These are phyloP conservation scores for Hofmannophila pseudospretella DNA, from an alignment of 2,888 invertebrate genomes.

Conservation along the genomic window DNA sequence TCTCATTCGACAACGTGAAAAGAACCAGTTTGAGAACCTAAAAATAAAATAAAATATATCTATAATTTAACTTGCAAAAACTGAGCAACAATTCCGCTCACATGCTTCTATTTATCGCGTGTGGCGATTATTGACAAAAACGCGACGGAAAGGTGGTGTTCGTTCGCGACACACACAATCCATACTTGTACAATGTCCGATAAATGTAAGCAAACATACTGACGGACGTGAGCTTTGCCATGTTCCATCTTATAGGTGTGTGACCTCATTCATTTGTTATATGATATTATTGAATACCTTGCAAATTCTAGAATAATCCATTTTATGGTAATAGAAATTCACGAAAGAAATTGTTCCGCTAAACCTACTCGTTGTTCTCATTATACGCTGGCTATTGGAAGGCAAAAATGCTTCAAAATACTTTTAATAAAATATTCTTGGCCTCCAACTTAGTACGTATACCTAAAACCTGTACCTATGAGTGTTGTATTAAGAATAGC, in stretches of 20 bases:
- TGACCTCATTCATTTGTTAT: not conserved
- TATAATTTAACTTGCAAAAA: too few species aligned
- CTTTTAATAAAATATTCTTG: too few species aligned
- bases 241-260: not conserved
- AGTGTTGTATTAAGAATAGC: too few species aligned
- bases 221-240: constrained; percentile 16
- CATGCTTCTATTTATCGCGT: not conserved
- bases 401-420: too few species aligned
- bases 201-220: constrained; percentile 25
- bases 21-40: constrained; percentile 6
- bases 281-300: too few species aligned
- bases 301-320: not conserved
- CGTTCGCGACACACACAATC: too few species aligned
- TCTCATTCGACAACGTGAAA: constrained; percentile 13
- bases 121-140: not conserved
- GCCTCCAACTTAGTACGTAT: too few species aligned
- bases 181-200: constrained; percentile 31
- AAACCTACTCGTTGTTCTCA: too few species aligned
- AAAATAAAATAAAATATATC: not conserved
- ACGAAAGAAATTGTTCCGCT: too few species aligned
- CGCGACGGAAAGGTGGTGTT: constrained; percentile 28
- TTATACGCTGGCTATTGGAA: too few species aligned
- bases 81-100: not conserved
- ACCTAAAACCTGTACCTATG: too few species aligned
- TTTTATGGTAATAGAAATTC: too few species aligned